Evolutionary conservation across 2,797 vertebrate genomes (phyloP), one percentile per base, ranked within the genome.

Genomic region (Acanthopagrus latus): DNA sequence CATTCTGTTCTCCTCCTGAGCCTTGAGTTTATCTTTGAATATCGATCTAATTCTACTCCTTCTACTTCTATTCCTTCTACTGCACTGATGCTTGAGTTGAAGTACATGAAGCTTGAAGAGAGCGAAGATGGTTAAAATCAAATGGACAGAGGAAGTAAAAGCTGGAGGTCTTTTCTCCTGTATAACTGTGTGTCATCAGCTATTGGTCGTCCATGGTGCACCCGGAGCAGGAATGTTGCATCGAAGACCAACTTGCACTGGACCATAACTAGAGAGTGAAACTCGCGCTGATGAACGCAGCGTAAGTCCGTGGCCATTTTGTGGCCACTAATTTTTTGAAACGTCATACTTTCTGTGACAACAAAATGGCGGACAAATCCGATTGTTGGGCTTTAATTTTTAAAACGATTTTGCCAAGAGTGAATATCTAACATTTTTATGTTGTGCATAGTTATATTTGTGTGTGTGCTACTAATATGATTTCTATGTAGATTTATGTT

Each of bases 221-320:
- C 11, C 54, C 8, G 23, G 78, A 76, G 76, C 63, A 74, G 70
- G 74, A 80, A 57, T 38, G 54, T 78, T 72, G 63, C 72, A 62
- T 47, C 63, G 66, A 76, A 80, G 68, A 81, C 46, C 72, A 80
- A 85, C 79, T 90, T 69, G 47, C 83, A 73, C 66, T 52, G 85
- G 89, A 84, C 38, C 20, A 56, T 69, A 52, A 52, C 71, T 56
- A 54, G 48, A 77, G 71, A 68, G 27, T 67, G 64, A 81, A 83
- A 85, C 58, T 76, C 66, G 62, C n/a, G 11, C 76, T 71, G 86
- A 65, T 20, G 25, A 74, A 60, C 64, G 64, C 50, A 33, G 38
- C 41, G 78, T 84, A 87, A 88, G 86, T 89, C 74, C 52, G 72
- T 62, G 1, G 82, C 93, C 93, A 94, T 94, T 90, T 94, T 91